A percentile compares a stretch with the other conserved stretches of the same genome.
These are phyloP conservation scores for Dasypus novemcinctus DNA, from an alignment of 2,113 vertebrate species.

Conservation along the genomic window DNA sequence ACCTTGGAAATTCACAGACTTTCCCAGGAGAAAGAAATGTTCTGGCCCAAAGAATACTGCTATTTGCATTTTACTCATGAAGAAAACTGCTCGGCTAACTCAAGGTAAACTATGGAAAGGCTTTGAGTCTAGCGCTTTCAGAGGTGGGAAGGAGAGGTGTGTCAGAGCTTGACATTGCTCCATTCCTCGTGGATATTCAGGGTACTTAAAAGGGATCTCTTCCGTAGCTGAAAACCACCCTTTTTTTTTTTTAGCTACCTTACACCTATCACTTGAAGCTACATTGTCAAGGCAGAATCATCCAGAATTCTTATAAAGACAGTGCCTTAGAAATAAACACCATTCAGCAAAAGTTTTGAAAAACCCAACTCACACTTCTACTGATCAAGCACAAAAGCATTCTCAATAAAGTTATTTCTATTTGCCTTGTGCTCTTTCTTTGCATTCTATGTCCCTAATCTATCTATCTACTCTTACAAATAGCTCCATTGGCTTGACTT, in stretches of 20 bases:
- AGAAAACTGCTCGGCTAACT: neutral
- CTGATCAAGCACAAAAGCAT: neutral
- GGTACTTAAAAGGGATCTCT: neutral
- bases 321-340: neutral
- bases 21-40: constrained; percentile 11
- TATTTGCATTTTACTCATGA: constrained; percentile 46
- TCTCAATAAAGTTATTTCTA: neutral
- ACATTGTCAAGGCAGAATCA: neutral
- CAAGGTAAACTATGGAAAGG: neutral
- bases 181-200: neutral
- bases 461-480: neutral
- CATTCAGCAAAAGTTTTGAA: neutral
- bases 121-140: neutral
- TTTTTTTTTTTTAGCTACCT: neutral
- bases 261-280: constrained; percentile 1
- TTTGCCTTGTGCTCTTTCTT: neutral
- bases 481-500: neutral
- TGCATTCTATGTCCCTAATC: neutral
- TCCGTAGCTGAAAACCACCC: constrained; percentile 10
- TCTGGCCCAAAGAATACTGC: neutral
- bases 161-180: constrained; percentile 34
- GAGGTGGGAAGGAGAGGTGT: neutral
- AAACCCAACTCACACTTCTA: neutral
- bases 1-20: neutral
- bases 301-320: neutral